These are phyloP conservation scores for Mizuhopecten yessoensis DNA, from an alignment of 1,140 invertebrate species.

Conservation along the genomic window DNA sequence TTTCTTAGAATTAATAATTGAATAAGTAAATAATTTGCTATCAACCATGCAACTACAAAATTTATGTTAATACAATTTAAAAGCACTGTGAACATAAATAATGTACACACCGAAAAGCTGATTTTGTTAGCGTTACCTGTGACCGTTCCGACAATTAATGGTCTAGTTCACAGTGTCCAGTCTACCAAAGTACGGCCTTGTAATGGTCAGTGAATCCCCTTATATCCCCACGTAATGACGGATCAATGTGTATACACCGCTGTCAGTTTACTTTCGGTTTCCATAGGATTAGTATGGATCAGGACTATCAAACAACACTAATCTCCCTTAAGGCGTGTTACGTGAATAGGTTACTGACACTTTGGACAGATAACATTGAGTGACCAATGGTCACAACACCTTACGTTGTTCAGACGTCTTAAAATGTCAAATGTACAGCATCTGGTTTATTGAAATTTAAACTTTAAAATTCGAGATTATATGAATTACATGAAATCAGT, in stretches of 20 bases:
- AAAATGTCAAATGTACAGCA: neutral
- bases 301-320: neutral
- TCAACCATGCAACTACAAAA: too few relatives aligned
- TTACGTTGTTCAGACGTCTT: neutral
- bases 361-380: neutral
- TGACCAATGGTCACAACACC: neutral
- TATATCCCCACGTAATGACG: neutral
- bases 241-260: slow-evolving; percentile 15
- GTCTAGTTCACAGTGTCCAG: neutral
- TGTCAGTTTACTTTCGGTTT: slow-evolving; percentile 39
- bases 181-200: neutral
- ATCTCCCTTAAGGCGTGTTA: neutral
- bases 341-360: neutral
- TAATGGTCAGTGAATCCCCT: neutral
- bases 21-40: too few relatives aligned
- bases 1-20: too few relatives aligned
- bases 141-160: neutral
- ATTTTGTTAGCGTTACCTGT: neutral
- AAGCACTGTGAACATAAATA: too few relatives aligned
- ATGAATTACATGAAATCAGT: neutral
- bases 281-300: slow-evolving; percentile 16
- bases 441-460: neutral
- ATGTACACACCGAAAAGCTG: too few relatives aligned
- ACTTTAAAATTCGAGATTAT: neutral
- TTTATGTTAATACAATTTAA: too few relatives aligned